Conservation (phyloP, 2,113 vertebrate species). For the Eublepharis macularius region DNA sequence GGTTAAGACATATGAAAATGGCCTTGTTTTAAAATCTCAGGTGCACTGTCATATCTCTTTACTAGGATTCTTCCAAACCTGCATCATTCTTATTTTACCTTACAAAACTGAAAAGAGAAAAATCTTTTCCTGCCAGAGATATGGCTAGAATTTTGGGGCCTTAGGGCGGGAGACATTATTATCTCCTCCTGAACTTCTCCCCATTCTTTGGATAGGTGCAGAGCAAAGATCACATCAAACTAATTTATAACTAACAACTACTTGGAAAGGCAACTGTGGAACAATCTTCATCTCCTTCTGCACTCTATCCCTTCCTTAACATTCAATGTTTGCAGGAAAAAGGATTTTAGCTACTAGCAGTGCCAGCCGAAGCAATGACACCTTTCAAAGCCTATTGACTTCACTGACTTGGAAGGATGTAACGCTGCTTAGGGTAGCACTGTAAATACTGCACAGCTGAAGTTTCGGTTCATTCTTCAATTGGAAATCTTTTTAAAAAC, state of each 20-base stretch:
- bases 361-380: no score
- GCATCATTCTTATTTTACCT: neutral
- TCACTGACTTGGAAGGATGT: no score
- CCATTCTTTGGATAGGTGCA: neutral
- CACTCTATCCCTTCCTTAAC: constrained; percentile 21
- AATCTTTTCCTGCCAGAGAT: neutral
- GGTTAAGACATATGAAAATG: no score
- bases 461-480: constrained; percentile 20
- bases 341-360: neutral
- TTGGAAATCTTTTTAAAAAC: constrained; percentile 23
- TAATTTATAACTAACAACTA: neutral
- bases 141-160: no score
- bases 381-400: no score
- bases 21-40: neutral
- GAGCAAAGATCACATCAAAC: neutral
- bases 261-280: neutral
- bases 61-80: neutral
- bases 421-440: no score
- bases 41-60: neutral
- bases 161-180: neutral
- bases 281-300: neutral
- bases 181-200: neutral
- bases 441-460: neutral
- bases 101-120: neutral
- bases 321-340: constrained; percentile 13